Conservation (phyloP, 2,113 vertebrate genomes). For the Poecile atricapillus region DNA sequence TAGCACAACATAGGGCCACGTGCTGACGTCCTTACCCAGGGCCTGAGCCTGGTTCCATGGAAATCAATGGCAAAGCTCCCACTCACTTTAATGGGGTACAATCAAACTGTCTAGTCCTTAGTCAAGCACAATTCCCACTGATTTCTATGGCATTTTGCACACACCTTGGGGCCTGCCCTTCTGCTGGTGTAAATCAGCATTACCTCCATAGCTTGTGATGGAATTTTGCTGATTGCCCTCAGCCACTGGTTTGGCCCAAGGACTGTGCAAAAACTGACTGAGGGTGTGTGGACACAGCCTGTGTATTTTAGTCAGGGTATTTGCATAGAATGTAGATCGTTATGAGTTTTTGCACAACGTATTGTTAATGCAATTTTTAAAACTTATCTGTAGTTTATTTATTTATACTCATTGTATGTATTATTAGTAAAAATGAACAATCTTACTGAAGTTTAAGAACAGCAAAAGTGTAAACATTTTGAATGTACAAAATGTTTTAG, state of each 20-base stretch:
- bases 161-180: background rate
- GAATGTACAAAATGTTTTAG: constrained; percentile 76
- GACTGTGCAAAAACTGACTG: constrained; percentile 43
- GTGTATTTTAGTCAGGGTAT: constrained; percentile 82
- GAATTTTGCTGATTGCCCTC: background rate
- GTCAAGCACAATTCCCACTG: constrained; percentile 44
- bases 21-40: constrained; percentile 13
- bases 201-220: background rate
- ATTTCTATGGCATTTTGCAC: constrained; percentile 46
- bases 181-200: background rate
- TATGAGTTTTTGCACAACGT: constrained; percentile 75
- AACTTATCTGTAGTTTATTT: constrained; percentile 77
- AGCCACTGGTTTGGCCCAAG: background rate
- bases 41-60: constrained; percentile 40
- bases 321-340: constrained; percentile 81
- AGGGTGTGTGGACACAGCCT: constrained; percentile 54
- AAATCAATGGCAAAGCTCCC: constrained; percentile 36
- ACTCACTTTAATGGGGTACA: constrained; percentile 31
- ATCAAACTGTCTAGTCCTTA: constrained; percentile 58
- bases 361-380: constrained; percentile 75
- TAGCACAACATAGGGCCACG: constrained; percentile 70
- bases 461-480: constrained; percentile 63
- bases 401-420: constrained; percentile 77
- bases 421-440: constrained; percentile 63
- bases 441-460: constrained; percentile 50